Percentiles rank a stretch among this genome's conserved stretches.
Conservation (phyloP, 2,797 vertebrate species). For the Aldrovandia affinis region DNA sequence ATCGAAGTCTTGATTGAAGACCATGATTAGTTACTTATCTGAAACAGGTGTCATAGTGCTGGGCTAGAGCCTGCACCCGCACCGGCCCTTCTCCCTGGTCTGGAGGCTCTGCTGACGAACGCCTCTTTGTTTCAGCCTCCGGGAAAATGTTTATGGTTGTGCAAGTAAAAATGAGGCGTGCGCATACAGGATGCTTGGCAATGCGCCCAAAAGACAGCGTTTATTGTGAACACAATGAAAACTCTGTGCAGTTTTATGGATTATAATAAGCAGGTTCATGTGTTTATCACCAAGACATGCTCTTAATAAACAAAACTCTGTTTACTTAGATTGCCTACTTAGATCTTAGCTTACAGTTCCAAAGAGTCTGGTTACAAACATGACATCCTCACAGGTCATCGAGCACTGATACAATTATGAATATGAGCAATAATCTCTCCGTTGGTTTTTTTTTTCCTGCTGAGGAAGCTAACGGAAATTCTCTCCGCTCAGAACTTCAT, state of each 20-base stretch:
- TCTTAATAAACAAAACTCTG: neutral
- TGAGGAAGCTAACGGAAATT: neutral
- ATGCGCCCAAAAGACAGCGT: neutral
- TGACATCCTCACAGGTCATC: neutral
- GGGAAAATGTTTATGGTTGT: neutral
- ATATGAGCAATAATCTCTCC: neutral
- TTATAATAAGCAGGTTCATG: neutral
- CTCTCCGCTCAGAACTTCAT: neutral
- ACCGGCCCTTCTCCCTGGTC: no score
- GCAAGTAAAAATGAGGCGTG: neutral
- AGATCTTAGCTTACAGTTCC: neutral
- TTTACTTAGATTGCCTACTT: neutral
- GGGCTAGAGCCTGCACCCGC: no score
- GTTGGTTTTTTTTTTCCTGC: neutral
- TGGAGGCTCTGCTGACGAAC: neutral
- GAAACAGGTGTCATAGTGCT: no score
- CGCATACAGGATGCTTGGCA: neutral
- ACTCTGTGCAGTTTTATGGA: neutral
- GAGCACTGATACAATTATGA: neutral
- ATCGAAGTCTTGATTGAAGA: no score
- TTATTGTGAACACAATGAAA: neutral
- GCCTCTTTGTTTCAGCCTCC: slow-evolving; percentile 3
- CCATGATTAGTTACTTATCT: no score
- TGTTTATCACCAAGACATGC: neutral
- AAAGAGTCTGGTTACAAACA: neutral